phyloP scores from a whole-genome alignment of 2,113 vertebrate species.

The Leptocoma aspasia region DNA sequence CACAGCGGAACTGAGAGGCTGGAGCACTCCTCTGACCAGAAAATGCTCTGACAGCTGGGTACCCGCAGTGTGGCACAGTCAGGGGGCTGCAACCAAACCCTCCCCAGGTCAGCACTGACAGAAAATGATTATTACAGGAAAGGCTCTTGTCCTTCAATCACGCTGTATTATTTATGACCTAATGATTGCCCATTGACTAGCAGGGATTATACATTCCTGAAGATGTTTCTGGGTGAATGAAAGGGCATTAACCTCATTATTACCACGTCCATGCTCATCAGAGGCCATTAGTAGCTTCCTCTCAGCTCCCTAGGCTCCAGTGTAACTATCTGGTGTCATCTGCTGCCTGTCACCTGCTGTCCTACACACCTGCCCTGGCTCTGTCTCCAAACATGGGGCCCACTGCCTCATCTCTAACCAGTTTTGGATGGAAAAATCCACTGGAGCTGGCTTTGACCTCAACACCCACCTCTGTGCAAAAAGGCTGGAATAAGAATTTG shows the following conservation, averaged over 20 bases:
- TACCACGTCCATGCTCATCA: neutral
- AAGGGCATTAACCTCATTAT: slow-evolving; percentile 52
- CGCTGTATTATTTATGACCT: slow-evolving; percentile 30
- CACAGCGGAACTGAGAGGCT: neutral
- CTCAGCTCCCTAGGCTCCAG: neutral
- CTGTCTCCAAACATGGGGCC: neutral
- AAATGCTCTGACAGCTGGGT: neutral
- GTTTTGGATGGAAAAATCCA: slow-evolving; percentile 24
- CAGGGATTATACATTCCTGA: slow-evolving; percentile 12
- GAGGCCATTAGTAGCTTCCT: neutral
- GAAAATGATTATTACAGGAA: neutral
- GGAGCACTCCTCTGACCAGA: neutral
- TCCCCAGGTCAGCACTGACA: neutral
- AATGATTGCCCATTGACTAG: slow-evolving; percentile 34
- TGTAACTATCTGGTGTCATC: neutral
- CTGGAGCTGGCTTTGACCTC: neutral
- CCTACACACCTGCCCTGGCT: neutral
- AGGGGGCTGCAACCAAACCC: neutral
- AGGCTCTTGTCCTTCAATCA: neutral
- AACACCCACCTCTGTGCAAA: neutral
- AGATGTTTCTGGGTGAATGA: slow-evolving; percentile 43
- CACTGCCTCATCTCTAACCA: neutral
- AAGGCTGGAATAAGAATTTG: neutral
- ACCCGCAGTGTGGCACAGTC: neutral
- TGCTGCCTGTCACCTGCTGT: neutral